A percentile compares a stretch with the other conserved stretches of the same genome.
phyloP scores from a whole-genome alignment of 2,888 invertebrate species.

The Drosophila paramelanica region DNA sequence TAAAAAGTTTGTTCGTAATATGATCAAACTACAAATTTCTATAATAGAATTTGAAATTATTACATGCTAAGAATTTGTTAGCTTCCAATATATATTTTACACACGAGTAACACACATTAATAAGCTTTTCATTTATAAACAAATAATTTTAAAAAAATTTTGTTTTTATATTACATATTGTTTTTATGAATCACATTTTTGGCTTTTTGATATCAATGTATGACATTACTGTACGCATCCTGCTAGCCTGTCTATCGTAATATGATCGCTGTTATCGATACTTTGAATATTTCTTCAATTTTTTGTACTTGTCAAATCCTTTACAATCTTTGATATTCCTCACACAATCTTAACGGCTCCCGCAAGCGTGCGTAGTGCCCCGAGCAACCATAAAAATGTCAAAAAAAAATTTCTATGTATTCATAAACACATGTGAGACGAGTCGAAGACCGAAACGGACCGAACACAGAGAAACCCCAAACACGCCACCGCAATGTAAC shows the following conservation, averaged over 20 bases:
- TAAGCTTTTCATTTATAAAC: too few species aligned
- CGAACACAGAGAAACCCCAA: conserved; percentile 54
- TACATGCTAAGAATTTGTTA: too few species aligned
- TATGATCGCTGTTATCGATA: conserved; percentile 53
- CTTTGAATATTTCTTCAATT: neutral
- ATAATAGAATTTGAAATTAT: too few species aligned
- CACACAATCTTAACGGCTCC: conserved; percentile 42
- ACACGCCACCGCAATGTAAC: conserved; percentile 75
- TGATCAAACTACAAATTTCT: neutral
- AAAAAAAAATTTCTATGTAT: conserved; percentile 70
- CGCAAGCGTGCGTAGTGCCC: conserved; percentile 41
- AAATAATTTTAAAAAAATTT: too few species aligned
- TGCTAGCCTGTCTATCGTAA: conserved; percentile 32
- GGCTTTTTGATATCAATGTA: neutral
- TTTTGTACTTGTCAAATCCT: conserved; percentile 23
- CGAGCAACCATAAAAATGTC: conserved; percentile 77
- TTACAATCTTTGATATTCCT: conserved; percentile 32
- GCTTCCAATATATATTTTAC: too few species aligned
- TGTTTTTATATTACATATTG: too few species aligned
- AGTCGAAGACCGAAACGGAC: conserved; percentile 36
- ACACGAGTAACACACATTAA: too few species aligned
- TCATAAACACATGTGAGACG: conserved; percentile 70
- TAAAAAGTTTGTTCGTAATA: neutral
- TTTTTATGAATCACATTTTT: too few species aligned
- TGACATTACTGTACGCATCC: neutral